These are phyloP conservation scores for Heliconius charithonia DNA, from an alignment of 2,888 invertebrate genomes.

Conservation along the genomic window DNA sequence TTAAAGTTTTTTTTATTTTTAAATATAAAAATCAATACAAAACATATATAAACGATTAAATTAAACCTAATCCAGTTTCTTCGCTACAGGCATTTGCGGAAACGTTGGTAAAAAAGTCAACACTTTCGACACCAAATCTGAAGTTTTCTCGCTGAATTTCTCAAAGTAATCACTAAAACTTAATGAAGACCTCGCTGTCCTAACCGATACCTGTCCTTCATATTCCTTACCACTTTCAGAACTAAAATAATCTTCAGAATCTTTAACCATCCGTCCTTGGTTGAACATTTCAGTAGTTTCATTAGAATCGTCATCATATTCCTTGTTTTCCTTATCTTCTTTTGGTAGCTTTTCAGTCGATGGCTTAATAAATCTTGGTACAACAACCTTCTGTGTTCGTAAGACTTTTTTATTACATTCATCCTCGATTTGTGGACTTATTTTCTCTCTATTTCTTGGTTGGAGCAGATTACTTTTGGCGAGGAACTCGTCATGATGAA, in stretches of 20 bases:
- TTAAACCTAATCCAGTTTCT: constrained; percentile 34
- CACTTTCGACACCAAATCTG: constrained; percentile 53
- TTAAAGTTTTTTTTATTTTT: neutral
- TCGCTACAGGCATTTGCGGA: constrained; percentile 54
- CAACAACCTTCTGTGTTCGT: constrained; percentile 38
- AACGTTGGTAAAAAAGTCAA: constrained; percentile 64
- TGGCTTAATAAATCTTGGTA: constrained; percentile 47
- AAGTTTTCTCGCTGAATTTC: constrained; percentile 55
- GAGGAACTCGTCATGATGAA: constrained; percentile 71
- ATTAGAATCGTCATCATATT: constrained; percentile 61
- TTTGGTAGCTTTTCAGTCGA: constrained; percentile 50
- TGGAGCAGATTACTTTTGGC: constrained; percentile 67
- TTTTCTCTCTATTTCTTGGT: constrained; percentile 58
- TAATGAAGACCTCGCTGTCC: constrained; percentile 60
- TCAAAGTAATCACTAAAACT: constrained; percentile 52
- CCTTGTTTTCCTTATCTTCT: constrained; percentile 52
- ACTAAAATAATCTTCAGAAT: constrained; percentile 56
- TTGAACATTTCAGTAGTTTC: constrained; percentile 51
- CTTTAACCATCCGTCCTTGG: constrained; percentile 9
- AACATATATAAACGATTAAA: neutral
- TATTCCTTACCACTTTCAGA: constrained; percentile 59
- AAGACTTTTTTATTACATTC: constrained; percentile 38
- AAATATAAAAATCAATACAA: neutral
- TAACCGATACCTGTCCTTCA: constrained; percentile 49
- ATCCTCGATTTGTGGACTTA: constrained; percentile 36